Evolutionary conservation across 2,888 invertebrate species (phyloP).

Genomic region (Trissoscelio sp.): DNA sequence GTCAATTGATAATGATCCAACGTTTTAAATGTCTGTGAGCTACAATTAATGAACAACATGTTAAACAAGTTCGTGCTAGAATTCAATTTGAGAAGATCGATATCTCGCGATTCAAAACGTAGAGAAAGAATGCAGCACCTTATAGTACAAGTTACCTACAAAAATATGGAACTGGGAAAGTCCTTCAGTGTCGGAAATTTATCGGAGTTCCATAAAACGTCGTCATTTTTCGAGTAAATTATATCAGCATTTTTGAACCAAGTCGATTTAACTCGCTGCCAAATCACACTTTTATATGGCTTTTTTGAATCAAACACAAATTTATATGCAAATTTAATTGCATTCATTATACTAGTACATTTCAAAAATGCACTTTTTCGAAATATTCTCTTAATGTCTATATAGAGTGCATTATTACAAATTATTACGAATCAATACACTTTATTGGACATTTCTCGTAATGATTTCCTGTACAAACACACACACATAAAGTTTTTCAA

Average conservation of each 20-base stretch:
- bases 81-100: constrained; percentile 17
- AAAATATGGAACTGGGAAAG: constrained; percentile 3
- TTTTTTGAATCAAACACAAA: constrained; percentile 11
- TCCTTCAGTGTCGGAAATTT: constrained; percentile 5
- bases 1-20: constrained; percentile 41
- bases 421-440: constrained; percentile 18
- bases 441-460: not conserved
- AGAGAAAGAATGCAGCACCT: constrained; percentile 6
- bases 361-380: not conserved
- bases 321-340: constrained; percentile 18
- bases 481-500: no score
- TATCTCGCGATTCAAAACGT: constrained; percentile 2
- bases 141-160: not conserved
- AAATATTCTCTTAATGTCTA: not conserved
- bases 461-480: not conserved
- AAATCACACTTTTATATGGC: constrained; percentile 17
- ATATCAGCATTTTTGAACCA: constrained; percentile 14
- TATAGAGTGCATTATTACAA: not conserved
- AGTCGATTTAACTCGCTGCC: constrained; percentile 22
- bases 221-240: constrained; percentile 5
- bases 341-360: not conserved
- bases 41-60: constrained; percentile 37
- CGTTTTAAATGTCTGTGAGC: constrained; percentile 27
- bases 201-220: constrained; percentile 2
- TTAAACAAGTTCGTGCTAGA: constrained; percentile 31